Evolutionary conservation across 2,113 vertebrate genomes (phyloP).

Genomic region (Periophthalmodon schlosseri): DNA sequence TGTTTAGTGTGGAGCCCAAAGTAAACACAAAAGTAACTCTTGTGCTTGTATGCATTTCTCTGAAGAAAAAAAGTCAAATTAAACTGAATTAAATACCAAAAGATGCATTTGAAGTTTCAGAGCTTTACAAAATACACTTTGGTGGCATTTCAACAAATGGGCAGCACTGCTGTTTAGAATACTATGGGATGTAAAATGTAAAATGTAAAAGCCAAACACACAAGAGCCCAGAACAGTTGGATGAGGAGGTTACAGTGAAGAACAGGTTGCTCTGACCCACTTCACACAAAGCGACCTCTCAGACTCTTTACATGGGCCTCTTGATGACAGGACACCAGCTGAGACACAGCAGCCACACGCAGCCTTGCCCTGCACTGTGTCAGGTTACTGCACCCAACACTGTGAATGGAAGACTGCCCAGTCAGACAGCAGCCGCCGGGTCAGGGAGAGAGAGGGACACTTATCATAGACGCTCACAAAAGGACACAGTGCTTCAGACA

Average conservation of each 20-base stretch:
- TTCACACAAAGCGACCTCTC: conserved; percentile 13
- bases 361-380: conserved; percentile 39
- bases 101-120: too few relatives aligned
- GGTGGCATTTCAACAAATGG: neutral
- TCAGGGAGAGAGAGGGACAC: neutral
- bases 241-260: conserved; percentile 5
- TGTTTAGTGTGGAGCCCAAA: too few relatives aligned
- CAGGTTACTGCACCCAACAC: conserved; percentile 53
- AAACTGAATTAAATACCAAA: too few relatives aligned
- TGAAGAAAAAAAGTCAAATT: too few relatives aligned
- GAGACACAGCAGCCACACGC: conserved; percentile 36
- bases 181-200: neutral
- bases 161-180: neutral
- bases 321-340: conserved; percentile 52
- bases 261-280: conserved; percentile 30
- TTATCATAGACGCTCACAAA: neutral
- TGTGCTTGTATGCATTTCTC: too few relatives aligned
- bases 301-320: conserved; percentile 19
- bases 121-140: neutral
- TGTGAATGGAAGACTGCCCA: conserved; percentile 7
- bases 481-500: conserved; percentile 15
- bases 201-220: neutral
- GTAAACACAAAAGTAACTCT: too few relatives aligned
- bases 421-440: neutral
- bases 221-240: neutral